Conservation (phyloP, 2,888 invertebrate species). For the Rhodophaea formosa region DNA sequence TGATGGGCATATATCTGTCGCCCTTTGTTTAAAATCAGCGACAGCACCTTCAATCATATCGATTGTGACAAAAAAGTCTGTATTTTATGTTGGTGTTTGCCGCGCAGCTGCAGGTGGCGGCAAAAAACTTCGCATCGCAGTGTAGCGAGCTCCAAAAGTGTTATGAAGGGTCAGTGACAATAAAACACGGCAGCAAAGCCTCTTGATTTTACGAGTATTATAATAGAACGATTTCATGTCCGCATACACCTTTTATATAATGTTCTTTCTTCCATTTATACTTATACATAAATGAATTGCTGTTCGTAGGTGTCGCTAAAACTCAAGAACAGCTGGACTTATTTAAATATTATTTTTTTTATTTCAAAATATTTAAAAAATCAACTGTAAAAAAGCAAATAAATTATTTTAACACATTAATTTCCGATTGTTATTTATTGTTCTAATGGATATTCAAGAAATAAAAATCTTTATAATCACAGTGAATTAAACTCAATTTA, state of each 20-base stretch:
- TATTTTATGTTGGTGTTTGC: constrained; percentile 66
- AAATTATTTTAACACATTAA: too few species aligned
- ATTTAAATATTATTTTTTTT: too few species aligned
- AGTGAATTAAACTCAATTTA: neutral
- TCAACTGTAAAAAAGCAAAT: too few species aligned
- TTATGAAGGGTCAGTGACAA: constrained; percentile 25
- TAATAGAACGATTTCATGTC: constrained; percentile 29
- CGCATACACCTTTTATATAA: too few species aligned
- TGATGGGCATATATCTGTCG: constrained; percentile 73
- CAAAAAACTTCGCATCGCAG: constrained; percentile 42
- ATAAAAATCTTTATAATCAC: too few species aligned
- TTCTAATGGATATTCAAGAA: too few species aligned
- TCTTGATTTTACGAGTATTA: constrained; percentile 23
- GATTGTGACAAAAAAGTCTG: constrained; percentile 62
- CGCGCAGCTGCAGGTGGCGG: constrained; percentile 62
- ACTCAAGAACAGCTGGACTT: too few species aligned
- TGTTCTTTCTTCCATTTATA: too few species aligned
- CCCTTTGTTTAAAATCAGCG: constrained; percentile 79
- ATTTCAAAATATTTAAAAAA: too few species aligned
- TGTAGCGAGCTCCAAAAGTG: constrained; percentile 20
- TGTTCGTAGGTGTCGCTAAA: too few species aligned
- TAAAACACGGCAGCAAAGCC: constrained; percentile 25
- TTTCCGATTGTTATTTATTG: too few species aligned
- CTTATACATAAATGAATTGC: too few species aligned
- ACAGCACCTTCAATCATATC: constrained; percentile 76